These are phyloP conservation scores for Yponomeuta plumbellus DNA, from an alignment of 2,888 invertebrate genomes.

Conservation along the genomic window DNA sequence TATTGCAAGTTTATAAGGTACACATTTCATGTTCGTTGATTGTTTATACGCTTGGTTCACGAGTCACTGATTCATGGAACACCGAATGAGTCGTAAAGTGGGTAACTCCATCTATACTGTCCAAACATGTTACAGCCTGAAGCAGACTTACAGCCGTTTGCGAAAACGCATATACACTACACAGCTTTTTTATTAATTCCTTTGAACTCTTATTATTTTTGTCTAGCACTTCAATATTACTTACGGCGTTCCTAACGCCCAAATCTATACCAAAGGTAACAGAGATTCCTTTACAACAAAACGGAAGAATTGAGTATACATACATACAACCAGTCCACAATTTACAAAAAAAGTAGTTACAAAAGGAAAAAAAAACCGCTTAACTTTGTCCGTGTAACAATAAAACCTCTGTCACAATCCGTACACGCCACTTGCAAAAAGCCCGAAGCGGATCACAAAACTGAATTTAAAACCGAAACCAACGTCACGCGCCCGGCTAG, in stretches of 20 bases:
- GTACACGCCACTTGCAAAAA: not conserved
- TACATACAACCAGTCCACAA: constrained; percentile 1
- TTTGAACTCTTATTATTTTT: not conserved
- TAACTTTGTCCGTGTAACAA: not conserved
- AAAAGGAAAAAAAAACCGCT: constrained; percentile 8
- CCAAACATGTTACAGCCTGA: not conserved
- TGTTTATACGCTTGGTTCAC: not conserved
- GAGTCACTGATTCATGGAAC: not conserved
- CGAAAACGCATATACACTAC: not conserved
- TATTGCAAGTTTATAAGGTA: constrained; percentile 1
- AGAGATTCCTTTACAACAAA: constrained; percentile 8
- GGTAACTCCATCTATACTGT: not conserved
- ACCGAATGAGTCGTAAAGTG: not conserved
- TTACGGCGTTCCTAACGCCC: not conserved
- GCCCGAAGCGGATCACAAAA: not conserved
- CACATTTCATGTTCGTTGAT: not conserved
- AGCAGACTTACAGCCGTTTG: not conserved
- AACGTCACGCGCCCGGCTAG: not conserved
- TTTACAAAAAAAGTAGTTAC: constrained; percentile 2
- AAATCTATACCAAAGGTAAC: not conserved
- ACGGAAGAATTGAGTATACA: not conserved
- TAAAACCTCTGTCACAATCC: constrained; percentile 3
- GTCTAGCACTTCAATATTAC: not conserved
- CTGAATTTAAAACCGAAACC: not conserved
- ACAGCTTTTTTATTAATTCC: not conserved